Percentiles rank a stretch among this genome's conserved stretches.
These are phyloP conservation scores for Amphiprion percula DNA, from an alignment of 2,113 vertebrate species.

Conservation along the genomic window DNA sequence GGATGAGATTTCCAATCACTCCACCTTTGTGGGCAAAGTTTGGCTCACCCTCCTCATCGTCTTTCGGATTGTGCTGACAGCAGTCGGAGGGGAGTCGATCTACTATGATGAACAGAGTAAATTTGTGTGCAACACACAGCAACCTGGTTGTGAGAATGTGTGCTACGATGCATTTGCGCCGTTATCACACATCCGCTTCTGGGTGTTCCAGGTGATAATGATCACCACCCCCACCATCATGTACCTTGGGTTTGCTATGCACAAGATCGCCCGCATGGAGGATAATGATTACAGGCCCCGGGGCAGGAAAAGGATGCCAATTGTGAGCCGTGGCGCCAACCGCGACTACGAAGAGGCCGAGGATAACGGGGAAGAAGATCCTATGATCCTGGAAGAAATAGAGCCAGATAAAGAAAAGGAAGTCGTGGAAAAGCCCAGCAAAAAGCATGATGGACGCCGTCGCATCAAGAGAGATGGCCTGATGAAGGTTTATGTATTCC, in stretches of 20 bases:
- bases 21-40: conserved; percentile 93
- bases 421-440: conserved; percentile 64
- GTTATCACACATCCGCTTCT: conserved; percentile 92
- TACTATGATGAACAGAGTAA: conserved; percentile 97
- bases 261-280: conserved; percentile 88
- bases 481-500: conserved; percentile 91
- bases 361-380: conserved; percentile 92
- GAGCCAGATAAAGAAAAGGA: conserved; percentile 85
- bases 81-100: conserved; percentile 92
- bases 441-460: conserved; percentile 88
- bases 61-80: conserved; percentile 92
- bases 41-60: conserved; percentile 93
- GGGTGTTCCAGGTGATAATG: conserved; percentile 94
- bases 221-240: conserved; percentile 91
- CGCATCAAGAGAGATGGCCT: conserved; percentile 91
- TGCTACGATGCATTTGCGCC: conserved; percentile 93
- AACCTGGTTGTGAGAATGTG: conserved; percentile 94
- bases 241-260: conserved; percentile 93
- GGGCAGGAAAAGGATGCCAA: conserved; percentile 78
- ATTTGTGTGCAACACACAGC: conserved; percentile 92
- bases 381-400: conserved; percentile 92
- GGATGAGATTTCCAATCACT: conserved; percentile 96
- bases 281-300: conserved; percentile 75
- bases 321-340: conserved; percentile 86
- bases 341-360: conserved; percentile 92